These are phyloP conservation scores for Onychorhynchus coronatus DNA, from an alignment of 2,113 vertebrate genomes.

Conservation along the genomic window DNA sequence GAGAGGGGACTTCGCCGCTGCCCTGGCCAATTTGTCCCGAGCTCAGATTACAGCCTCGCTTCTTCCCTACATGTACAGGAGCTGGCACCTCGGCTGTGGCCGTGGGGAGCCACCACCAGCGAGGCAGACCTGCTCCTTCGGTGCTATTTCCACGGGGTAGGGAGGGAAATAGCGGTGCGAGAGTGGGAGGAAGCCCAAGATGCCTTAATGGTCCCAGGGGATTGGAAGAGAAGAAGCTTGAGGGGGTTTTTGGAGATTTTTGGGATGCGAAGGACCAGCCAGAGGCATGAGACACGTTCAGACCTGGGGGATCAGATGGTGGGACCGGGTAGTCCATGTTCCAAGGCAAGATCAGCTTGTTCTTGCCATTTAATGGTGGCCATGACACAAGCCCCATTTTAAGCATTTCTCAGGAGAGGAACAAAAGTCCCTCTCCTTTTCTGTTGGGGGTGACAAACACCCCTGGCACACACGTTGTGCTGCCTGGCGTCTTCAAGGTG, in stretches of 20 bases:
- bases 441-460: not conserved
- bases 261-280: not conserved
- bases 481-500: not conserved
- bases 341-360: not conserved
- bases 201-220: not conserved
- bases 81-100: not conserved
- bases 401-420: not conserved
- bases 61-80: slow-evolving; percentile 54
- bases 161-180: accelerated
- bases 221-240: not conserved
- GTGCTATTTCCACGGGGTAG: not conserved
- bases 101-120: not conserved
- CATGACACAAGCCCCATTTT: not conserved
- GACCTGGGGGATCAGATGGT: not conserved
- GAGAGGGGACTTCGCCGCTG: not conserved
- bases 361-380: not conserved
- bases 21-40: not conserved
- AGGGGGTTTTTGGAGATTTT: not conserved
- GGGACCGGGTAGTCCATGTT: not conserved
- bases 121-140: not conserved
- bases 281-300: not conserved
- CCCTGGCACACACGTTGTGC: not conserved
- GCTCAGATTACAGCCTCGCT: slow-evolving; percentile 46
- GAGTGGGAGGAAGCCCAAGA: not conserved
- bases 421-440: not conserved